Evolutionary conservation across 2,113 vertebrate species (phyloP).

Genomic region (Myanophis thanlyinensis): DNA sequence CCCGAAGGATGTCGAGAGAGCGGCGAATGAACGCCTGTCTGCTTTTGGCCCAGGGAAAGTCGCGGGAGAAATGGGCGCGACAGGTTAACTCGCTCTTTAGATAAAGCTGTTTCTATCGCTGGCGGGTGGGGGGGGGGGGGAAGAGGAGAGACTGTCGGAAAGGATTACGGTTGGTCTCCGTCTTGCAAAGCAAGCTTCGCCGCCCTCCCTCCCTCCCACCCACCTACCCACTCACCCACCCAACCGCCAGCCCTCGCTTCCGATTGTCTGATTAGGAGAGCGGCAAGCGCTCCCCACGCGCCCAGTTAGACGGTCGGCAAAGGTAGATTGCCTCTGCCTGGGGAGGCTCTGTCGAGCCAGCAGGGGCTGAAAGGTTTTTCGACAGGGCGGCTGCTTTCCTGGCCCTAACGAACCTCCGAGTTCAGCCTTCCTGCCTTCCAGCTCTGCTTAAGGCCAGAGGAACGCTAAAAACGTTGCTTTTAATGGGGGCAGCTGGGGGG

Average conservation of each 20-base stretch:
- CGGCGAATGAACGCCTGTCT: background rate
- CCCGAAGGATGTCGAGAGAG: background rate
- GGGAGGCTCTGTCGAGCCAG: background rate
- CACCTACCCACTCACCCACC: too few relatives aligned
- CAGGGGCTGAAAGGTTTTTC: background rate
- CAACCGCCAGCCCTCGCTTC: background rate
- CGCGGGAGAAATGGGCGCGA: background rate
- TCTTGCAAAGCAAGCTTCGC: background rate
- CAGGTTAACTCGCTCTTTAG: background rate
- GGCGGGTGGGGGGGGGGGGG: too few relatives aligned
- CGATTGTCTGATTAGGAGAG: background rate
- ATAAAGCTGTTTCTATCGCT: background rate
- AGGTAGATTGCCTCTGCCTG: background rate
- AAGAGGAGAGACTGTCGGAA: background rate
- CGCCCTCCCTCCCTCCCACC: too few relatives aligned
- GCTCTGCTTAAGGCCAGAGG: background rate
- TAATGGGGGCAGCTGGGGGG: background rate
- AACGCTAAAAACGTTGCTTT: background rate
- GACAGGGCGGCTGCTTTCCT: background rate
- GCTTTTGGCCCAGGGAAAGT: background rate
- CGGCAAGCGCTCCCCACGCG: background rate
- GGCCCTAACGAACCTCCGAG: background rate
- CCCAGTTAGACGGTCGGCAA: background rate
- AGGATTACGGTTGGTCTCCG: background rate
- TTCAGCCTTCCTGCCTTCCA: background rate